phyloP scores from a whole-genome alignment of 2,888 invertebrate species.

The Escarpia spicata region DNA sequence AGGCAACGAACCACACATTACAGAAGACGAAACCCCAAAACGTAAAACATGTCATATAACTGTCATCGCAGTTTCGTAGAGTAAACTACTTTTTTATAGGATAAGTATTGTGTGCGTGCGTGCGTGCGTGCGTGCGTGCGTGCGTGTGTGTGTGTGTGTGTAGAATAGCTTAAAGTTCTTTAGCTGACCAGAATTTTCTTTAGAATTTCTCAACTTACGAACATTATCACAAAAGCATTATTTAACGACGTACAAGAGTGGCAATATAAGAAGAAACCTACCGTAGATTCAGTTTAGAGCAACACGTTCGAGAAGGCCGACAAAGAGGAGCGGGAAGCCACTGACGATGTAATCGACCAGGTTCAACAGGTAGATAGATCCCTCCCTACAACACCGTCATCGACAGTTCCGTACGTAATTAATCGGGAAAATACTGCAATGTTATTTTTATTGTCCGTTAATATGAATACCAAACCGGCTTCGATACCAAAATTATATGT shows the following conservation, averaged over 20 bases:
- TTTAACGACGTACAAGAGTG: no score
- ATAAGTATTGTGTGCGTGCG: no score
- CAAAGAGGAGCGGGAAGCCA: conserved; percentile 42
- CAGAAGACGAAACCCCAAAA: no score
- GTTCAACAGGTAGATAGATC: conserved; percentile 43
- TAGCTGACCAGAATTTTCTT: no score
- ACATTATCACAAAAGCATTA: not conserved
- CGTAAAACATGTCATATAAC: no score
- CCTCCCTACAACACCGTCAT: conserved; percentile 36
- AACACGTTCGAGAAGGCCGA: conserved; percentile 38
- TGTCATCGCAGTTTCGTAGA: no score
- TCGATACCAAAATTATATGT: not conserved
- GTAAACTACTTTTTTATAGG: no score
- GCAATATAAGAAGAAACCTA: conserved; percentile 25
- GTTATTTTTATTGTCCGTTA: not conserved
- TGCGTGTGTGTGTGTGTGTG: no score
- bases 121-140: no score
- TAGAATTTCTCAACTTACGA: no score
- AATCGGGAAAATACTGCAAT: not conserved
- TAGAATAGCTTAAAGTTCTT: no score
- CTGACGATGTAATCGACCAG: conserved; percentile 42
- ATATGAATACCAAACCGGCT: not conserved
- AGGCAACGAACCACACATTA: no score
- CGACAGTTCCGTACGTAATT: not conserved
- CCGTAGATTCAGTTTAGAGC: conserved; percentile 41